Percentiles rank a stretch among this genome's conserved stretches.
These are phyloP conservation scores for Eulithis prunata DNA, from an alignment of 2,888 invertebrate species.

Conservation along the genomic window DNA sequence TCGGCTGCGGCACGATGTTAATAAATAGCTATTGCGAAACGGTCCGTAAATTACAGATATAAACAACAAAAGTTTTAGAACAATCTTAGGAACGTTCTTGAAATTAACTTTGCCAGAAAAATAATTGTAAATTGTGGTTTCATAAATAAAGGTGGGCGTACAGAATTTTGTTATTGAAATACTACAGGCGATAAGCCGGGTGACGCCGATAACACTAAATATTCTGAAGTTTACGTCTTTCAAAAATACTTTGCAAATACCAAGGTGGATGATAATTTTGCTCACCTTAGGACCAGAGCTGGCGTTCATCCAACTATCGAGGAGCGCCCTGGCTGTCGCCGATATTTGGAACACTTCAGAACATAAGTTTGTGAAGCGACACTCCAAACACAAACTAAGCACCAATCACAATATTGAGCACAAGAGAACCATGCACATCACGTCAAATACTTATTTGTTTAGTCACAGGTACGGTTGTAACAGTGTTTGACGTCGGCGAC, in stretches of 20 bases:
- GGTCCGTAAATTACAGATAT: constrained; percentile 10
- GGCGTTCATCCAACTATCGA: constrained; percentile 81
- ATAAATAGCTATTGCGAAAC: constrained; percentile 33
- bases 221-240: constrained; percentile 45
- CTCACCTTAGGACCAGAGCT: constrained; percentile 80
- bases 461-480: constrained; percentile 74
- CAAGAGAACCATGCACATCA: constrained; percentile 73
- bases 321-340: constrained; percentile 76
- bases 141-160: constrained; percentile 18
- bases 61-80: constrained; percentile 14
- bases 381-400: constrained; percentile 58
- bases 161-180: constrained; percentile 48
- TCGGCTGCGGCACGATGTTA: constrained; percentile 36
- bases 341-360: constrained; percentile 68
- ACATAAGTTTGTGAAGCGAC: constrained; percentile 49
- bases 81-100: constrained; percentile 14
- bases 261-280: constrained; percentile 54
- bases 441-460: constrained; percentile 74
- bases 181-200: constrained; percentile 61
- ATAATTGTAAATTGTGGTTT: constrained; percentile 15
- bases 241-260: constrained; percentile 50
- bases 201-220: constrained; percentile 58
- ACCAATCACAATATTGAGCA: constrained; percentile 66
- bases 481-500: constrained; percentile 64
- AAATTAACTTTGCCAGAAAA: constrained; percentile 6